Evolutionary conservation across 2,113 vertebrate genomes (phyloP), one percentile per base, ranked within the genome.

Genomic region (Neopipo cinnamomea): DNA sequence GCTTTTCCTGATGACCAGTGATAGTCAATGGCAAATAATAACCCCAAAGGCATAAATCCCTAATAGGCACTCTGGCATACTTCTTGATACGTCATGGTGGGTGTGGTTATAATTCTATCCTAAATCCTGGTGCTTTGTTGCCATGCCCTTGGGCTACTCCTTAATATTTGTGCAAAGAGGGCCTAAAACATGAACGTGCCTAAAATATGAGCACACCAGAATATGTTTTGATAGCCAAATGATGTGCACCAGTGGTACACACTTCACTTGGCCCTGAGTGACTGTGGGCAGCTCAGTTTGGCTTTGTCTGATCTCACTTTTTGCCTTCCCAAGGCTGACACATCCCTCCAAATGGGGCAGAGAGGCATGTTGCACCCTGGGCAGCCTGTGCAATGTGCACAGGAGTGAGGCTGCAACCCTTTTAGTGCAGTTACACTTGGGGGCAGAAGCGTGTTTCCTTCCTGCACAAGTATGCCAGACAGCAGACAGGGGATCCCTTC

Each of bases 281-380:
- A 58, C 22, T 3, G 6, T 12, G 35, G 73, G 27, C 33, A 56
- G 20, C 61, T 82, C 30, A 47, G 18, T 33, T 62, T 16, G 3
- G 7, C 37, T 91, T 62, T 56, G 16, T 33, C 62, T 88, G 20
- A n/a, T 30, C 28, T 35, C 30, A 8, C 3, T 37, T 74, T 78
- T 66, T 81, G 65, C 35, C 37, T 84, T 66, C 37, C 50, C 65
- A 39, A 63, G 55, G 24, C 9, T 2, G 4, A 52, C 1, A 5
- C 2, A 0, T 31, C 56, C 52, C 31, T 78, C 41, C 7, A 24
- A 49, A 27, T 4, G 2, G 15, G 35, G 24, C 74, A 80, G 65
- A 49, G 42, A 47, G 55, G 31, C 44, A 65, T 44, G 4, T 5
- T 1, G 4, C 11, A 35, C 2, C 8, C 14, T 0, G 1, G 20